Conservation (phyloP, 2,888 invertebrate species). For the Allygus modestus region DNA sequence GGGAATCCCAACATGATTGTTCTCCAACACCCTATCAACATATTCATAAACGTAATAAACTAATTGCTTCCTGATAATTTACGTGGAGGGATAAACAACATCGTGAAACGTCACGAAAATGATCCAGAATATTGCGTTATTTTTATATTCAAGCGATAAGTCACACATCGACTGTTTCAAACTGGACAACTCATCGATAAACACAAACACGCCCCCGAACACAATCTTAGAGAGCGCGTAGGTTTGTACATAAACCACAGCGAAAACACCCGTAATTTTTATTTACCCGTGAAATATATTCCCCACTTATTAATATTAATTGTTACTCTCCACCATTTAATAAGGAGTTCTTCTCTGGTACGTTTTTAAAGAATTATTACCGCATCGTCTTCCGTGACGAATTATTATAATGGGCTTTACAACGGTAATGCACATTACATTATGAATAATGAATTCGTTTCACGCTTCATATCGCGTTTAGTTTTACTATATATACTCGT, state of each 20-base stretch:
- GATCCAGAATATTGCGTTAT: too few relatives aligned
- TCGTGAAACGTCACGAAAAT: too few relatives aligned
- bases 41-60: too few relatives aligned
- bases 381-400: neutral
- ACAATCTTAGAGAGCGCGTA: neutral
- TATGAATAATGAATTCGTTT: conserved; percentile 38
- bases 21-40: too few relatives aligned
- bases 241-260: neutral
- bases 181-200: too few relatives aligned
- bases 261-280: neutral
- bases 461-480: neutral
- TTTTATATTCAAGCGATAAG: too few relatives aligned
- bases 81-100: too few relatives aligned
- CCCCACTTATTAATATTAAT: neutral
- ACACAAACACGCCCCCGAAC: too few relatives aligned
- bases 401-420: conserved; percentile 20
- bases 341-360: neutral
- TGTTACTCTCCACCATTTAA: neutral
- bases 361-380: neutral
- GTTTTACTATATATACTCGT: neutral
- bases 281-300: conserved; percentile 5
- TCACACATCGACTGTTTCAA: too few relatives aligned
- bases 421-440: conserved; percentile 36
- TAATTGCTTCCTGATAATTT: too few relatives aligned
- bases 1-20: too few relatives aligned